phyloP scores from a whole-genome alignment of 2,797 vertebrate species.

The Hozukius guyotensis region DNA sequence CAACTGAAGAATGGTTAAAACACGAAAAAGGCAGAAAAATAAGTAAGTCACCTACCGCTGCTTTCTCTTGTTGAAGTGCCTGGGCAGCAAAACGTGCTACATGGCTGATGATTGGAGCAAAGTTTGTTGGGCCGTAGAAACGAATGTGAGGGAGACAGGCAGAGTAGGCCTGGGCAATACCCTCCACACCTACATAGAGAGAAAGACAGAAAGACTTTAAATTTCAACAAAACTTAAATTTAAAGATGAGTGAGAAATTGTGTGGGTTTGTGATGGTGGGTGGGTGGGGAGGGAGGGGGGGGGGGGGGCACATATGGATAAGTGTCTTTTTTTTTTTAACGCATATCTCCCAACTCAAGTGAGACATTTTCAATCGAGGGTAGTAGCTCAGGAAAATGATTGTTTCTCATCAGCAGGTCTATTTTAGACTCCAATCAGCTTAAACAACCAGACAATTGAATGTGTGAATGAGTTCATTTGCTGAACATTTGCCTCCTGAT shows the following conservation, averaged over 20 bases:
- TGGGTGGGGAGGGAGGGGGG: too few relatives aligned
- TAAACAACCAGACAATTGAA: background rate
- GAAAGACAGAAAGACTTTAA: background rate
- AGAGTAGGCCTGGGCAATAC: conserved; percentile 94
- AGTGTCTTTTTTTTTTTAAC: background rate
- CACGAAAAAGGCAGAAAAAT: background rate
- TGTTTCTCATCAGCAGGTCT: background rate
- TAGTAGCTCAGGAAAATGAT: background rate
- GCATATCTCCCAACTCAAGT: background rate
- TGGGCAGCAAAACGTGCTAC: conserved; percentile 95
- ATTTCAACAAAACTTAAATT: background rate
- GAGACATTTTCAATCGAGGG: background rate
- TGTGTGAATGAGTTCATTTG: background rate
- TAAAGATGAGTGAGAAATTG: background rate
- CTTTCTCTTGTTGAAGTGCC: conserved; percentile 92
- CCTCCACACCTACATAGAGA: conserved; percentile 89
- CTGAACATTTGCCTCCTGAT: background rate
- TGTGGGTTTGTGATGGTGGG: background rate
- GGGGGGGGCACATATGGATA: background rate
- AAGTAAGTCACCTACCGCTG: conserved; percentile 84
- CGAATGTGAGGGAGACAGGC: conserved; percentile 95
- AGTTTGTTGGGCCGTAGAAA: conserved; percentile 98
- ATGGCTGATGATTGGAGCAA: conserved; percentile 95
- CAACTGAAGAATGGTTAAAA: background rate
- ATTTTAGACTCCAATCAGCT: background rate